Evolutionary conservation across 1,140 invertebrate genomes (phyloP).

Genomic region (Matsumurasca onukii): DNA sequence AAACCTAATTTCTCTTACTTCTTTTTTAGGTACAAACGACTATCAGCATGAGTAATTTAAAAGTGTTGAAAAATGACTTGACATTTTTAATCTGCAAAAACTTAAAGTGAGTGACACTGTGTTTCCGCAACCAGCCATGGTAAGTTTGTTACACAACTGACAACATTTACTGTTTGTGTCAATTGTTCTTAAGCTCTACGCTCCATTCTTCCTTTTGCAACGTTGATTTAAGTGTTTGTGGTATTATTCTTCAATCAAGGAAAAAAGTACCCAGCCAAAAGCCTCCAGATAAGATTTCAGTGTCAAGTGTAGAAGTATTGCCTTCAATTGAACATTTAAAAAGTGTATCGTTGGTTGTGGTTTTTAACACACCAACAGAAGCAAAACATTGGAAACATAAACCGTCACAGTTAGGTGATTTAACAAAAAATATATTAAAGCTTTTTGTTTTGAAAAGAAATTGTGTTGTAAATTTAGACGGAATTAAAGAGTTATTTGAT

Average conservation of each 20-base stretch:
- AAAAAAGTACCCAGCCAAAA: neutral
- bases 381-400: slow-evolving; percentile 21
- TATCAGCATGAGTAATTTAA: neutral
- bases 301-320: slow-evolving; percentile 9
- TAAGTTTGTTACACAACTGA: neutral
- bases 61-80: neutral
- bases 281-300: neutral
- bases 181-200: neutral
- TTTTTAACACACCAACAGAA: slow-evolving; percentile 25
- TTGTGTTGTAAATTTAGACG: slow-evolving; percentile 15
- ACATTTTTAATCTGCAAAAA: slow-evolving; percentile 15
- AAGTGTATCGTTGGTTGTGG: slow-evolving; percentile 16
- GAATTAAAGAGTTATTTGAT: slow-evolving; percentile 2
- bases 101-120: neutral
- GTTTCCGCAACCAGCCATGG: neutral
- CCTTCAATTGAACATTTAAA: slow-evolving; percentile 14
- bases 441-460: slow-evolving; percentile 31
- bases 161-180: slow-evolving; percentile 8
- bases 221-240: slow-evolving; percentile 11
- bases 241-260: neutral
- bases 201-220: slow-evolving; percentile 2
- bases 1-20: neutral
- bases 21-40: neutral
- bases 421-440: slow-evolving; percentile 32
- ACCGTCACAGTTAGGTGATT: neutral